A percentile compares a stretch with the other conserved stretches of the same genome.
These are phyloP conservation scores for Entosphenus tridentatus DNA, from an alignment of 2,113 vertebrate species.

Conservation along the genomic window DNA sequence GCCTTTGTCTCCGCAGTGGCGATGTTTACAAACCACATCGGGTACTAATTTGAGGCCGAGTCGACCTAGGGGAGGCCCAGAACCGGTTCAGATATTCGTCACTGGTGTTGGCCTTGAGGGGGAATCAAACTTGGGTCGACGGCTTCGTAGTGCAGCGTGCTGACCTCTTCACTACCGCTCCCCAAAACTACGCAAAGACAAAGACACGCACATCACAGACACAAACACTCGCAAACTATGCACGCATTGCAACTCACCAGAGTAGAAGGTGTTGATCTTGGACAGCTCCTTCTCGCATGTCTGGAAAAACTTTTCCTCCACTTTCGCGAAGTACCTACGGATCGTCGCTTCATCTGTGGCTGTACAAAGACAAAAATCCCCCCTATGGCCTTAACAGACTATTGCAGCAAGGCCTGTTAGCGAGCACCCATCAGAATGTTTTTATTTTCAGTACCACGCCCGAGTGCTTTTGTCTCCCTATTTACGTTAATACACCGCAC, in stretches of 20 bases:
- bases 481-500: no score
- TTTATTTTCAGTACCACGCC: no score
- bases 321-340: conserved; percentile 92
- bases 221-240: neutral
- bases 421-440: no score
- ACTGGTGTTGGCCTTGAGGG: no score
- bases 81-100: no score
- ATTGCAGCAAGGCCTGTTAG: neutral
- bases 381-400: neutral
- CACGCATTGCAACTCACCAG: conserved; percentile 35
- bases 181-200: neutral
- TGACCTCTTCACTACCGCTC: neutral
- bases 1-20: no score
- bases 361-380: conserved; percentile 15
- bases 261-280: conserved; percentile 99
- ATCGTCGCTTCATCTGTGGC: conserved; percentile 87
- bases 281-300: conserved; percentile 93
- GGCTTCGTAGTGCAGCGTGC: neutral
- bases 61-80: no score
- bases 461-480: no score
- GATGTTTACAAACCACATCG: no score
- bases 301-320: conserved; percentile 98
- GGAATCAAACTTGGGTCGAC: no score
- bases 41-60: no score
- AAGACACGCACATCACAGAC: neutral